Percentiles rank a stretch among this genome's conserved stretches.
Evolutionary conservation across 2,797 vertebrate species (phyloP).

Genomic region (Bucorvus abyssinicus): DNA sequence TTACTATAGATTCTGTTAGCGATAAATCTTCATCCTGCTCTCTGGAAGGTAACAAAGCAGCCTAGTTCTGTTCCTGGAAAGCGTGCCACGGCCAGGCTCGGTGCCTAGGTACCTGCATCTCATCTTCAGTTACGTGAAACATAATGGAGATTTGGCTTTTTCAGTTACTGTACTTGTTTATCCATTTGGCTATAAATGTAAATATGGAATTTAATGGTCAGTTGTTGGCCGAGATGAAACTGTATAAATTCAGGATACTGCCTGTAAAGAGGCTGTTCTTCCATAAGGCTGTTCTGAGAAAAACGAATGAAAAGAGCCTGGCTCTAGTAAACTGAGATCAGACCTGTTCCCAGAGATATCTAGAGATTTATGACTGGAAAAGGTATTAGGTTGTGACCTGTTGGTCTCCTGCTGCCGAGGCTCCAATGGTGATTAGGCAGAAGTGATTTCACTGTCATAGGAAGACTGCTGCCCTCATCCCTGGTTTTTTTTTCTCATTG

Average conservation of each 20-base stretch:
- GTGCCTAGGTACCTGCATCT: background rate
- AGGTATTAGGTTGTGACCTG: constrained; percentile 59
- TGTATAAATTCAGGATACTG: constrained; percentile 50
- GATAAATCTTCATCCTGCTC: constrained; percentile 10
- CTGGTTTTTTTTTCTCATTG: background rate
- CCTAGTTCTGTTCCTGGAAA: constrained; percentile 36
- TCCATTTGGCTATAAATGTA: constrained; percentile 40
- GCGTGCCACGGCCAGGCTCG: background rate
- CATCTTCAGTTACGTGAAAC: background rate
- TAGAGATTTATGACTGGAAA: constrained; percentile 47
- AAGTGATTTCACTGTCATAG: constrained; percentile 41
- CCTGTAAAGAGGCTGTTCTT: constrained; percentile 43
- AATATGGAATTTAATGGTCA: constrained; percentile 42
- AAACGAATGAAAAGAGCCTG: background rate
- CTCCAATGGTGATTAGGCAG: constrained; percentile 57
- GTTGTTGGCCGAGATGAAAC: constrained; percentile 31
- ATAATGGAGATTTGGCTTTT: constrained; percentile 30
- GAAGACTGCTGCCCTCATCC: constrained; percentile 12
- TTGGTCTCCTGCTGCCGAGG: constrained; percentile 42
- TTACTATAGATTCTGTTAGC: background rate
- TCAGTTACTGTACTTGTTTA: constrained; percentile 45
- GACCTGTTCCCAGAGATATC: constrained; percentile 57
- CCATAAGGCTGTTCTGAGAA: constrained; percentile 59
- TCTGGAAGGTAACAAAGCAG: background rate
- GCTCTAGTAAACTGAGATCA: constrained; percentile 73